These are phyloP conservation scores for Actinia tenebrosa DNA, from an alignment of 64 coral and sea anemone species.

Conservation along the genomic window DNA sequence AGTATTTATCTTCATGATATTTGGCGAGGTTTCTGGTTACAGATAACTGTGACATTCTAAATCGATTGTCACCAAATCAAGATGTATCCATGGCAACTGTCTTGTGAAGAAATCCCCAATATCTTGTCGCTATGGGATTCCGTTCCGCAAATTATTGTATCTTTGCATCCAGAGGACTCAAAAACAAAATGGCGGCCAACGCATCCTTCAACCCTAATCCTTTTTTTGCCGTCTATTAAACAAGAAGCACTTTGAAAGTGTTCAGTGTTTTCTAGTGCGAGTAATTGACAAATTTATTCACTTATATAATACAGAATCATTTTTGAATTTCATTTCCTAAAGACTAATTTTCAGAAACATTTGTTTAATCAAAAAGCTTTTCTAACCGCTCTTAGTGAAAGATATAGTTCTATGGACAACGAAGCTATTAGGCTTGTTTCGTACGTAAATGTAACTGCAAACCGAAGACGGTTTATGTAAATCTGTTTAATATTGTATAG, in stretches of 20 bases:
- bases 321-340: neutral
- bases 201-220: neutral
- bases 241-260: neutral
- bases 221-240: neutral
- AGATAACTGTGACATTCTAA: neutral
- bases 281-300: neutral
- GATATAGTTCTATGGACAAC: no score
- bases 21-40: neutral
- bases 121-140: neutral
- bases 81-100: neutral
- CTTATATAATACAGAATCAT: neutral
- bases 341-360: neutral
- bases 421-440: no score
- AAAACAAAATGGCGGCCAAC: conserved; percentile 6
- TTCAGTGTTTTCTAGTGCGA: neutral
- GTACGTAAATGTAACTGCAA: no score
- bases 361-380: neutral
- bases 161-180: neutral
- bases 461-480: neutral
- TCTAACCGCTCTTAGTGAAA: no score
- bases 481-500: neutral
- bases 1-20: neutral
- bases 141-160: neutral
- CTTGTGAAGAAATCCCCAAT: neutral
- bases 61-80: neutral